phyloP scores from a whole-genome alignment of 2,113 vertebrate genomes.

The Glaucomys volans region DNA sequence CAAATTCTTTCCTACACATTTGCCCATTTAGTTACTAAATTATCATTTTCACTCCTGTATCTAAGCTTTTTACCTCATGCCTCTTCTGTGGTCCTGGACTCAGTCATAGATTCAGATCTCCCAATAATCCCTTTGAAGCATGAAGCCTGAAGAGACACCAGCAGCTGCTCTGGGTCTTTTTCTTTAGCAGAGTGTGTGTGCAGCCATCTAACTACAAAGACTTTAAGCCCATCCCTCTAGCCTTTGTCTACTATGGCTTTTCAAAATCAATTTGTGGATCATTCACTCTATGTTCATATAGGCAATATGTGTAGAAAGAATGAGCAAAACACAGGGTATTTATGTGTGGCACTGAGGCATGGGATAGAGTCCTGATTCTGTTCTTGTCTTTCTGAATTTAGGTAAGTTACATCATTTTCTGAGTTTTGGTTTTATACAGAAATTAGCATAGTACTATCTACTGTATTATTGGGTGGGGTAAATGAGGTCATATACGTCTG shows the following conservation, averaged over 20 bases:
- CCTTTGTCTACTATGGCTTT: not conserved
- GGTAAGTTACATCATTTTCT: not conserved
- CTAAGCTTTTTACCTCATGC: not conserved
- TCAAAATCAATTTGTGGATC: not conserved
- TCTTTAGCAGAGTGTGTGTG: not conserved
- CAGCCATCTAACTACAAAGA: not conserved
- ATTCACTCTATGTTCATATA: not conserved
- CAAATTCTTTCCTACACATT: not conserved
- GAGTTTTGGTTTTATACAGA: not conserved
- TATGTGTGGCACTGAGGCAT: not conserved
- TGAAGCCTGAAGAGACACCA: not conserved
- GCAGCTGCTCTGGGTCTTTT: not conserved
- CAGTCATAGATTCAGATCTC: not conserved
- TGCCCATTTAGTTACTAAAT: not conserved
- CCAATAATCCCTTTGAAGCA: not conserved
- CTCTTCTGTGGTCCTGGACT: not conserved
- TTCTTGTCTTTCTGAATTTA: not conserved
- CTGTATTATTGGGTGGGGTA: not conserved
- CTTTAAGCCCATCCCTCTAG: not conserved
- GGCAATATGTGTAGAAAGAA: not conserved
- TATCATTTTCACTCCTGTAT: not conserved
- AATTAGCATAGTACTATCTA: not conserved
- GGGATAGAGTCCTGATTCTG: not conserved
- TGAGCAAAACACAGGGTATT: not conserved
- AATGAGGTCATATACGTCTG: not conserved